Evolutionary conservation across 2,888 invertebrate genomes (phyloP), one percentile per base, ranked within the genome.

Genomic region (Hermaeophaga mercurialis): DNA sequence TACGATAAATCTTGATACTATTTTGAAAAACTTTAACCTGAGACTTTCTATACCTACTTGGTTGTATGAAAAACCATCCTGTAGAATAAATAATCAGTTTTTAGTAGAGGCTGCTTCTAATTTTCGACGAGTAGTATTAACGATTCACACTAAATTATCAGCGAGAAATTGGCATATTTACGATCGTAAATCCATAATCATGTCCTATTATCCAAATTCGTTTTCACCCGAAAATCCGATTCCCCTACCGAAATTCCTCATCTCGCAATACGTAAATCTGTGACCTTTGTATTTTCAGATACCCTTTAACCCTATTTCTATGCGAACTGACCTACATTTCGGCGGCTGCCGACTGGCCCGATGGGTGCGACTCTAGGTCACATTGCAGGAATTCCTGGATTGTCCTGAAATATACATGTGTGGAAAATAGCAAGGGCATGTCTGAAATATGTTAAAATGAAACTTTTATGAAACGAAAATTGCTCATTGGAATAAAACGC

Each of bases 321-420:
- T 43, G 18, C 17, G 22, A 2, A 22, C 52, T 34, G 52, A 52
- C 52, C 52, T 52, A 52, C 52, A 52, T 52, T 12, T 15, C 17
- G 9, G 1, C 9, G 11, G 7, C 14, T 11, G 22, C 11, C 31
- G 43, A 19, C 8, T n/a, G 7, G 22, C 1, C n/a, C 4, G 3
- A 12, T 12, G 43, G 39, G 39, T 17, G 49, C 18, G 28, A 15
- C 18, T 39, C 43, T 9, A 14, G 26, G 24, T 9, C 14, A 24
- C n/a, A n/a, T 12, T 15, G 26, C 17, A 8, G 15, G 8, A 22
- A 14, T 43, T 14, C 12, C 9, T 14, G 24, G 14, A 15, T 12
- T 43, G n/a, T 31, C 43, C 12, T 24, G 43, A 43, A 11, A 43
- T 6, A 8, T 26, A 14, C 24, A 12, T 31, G 12, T 12, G 26